Base-by-base conservation (phyloP, 2,113 vertebrate species). In the Poicephalus meyeri region DNA sequence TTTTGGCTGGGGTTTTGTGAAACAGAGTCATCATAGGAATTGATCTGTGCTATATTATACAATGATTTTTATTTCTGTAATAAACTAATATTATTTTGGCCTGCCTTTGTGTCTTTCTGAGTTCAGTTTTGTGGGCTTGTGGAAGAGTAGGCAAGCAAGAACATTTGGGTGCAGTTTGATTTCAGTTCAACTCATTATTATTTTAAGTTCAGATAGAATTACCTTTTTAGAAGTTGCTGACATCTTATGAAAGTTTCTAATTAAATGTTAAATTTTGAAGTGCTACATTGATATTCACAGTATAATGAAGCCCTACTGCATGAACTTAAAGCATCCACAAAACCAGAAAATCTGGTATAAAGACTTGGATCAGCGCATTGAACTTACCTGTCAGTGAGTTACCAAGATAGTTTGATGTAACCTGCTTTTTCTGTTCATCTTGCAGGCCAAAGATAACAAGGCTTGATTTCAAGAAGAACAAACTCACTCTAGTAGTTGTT, bases 381-480 rank as follows among this genome's bases (percentile, higher is more conserved):
- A 71, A 29, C 6, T 4, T 52, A 41, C 5, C 23, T 84, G 21
- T 64, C 21, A 6, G 24, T 28, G 47, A 73, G 24, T 56, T 88
- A 52, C 28, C 41, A 3, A 35, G 35, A 49, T 49, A 53, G 33
- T 77, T 60, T 81, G 37, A 10, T 4, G 0, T 94, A 90, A 95
- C 66, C 58, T 90, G 26, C 29, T 25, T 85, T 39, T 91, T 94
- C 31, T 94, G 17, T 80, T 91, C 53, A 50, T 35, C 69, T 81
- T 95, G 13, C 94, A 99, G 99, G 99, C 99, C 99, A 35, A 99
- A 99, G 97, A 99, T 99, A 97, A 99, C 99, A 42, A 98, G 99
- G 52, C 97, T 99, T 97, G 99, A 99, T 97, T 99, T 99, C 95
- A 99, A 98, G 98, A 99, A 99, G 97, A 99, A 98, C 97, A 99